phyloP scores from a whole-genome alignment of 2,797 vertebrate species.

The Psittacula derbiana region DNA sequence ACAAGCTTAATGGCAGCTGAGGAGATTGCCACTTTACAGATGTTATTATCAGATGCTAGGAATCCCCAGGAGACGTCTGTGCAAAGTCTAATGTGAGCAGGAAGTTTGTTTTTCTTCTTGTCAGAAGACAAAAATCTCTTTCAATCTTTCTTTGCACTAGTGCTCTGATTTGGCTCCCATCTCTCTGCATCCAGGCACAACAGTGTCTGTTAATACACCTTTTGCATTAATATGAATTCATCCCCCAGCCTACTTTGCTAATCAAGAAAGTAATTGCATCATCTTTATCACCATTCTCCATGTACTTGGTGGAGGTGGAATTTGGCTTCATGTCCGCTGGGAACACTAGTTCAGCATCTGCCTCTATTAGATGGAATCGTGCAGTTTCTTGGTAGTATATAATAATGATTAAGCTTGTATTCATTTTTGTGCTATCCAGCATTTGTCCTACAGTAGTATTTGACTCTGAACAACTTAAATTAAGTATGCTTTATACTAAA shows the following conservation, averaged over 20 bases:
- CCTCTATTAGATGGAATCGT: neutral
- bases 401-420: neutral
- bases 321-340: neutral
- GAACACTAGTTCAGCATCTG: neutral
- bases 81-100: neutral
- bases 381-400: neutral
- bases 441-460: neutral
- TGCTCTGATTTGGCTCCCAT: neutral
- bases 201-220: neutral
- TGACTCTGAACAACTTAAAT: neutral
- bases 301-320: neutral
- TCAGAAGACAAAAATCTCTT: neutral
- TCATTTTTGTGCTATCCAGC: neutral
- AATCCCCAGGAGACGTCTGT: neutral
- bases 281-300: neutral
- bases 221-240: neutral
- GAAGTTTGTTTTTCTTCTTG: neutral
- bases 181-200: neutral
- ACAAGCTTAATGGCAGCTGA: neutral
- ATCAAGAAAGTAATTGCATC: conserved; percentile 12
- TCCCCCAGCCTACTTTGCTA: neutral
- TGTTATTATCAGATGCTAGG: neutral
- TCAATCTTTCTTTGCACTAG: neutral
- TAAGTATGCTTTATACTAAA: neutral
- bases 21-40: neutral